Evolutionary conservation across 2,113 vertebrate genomes (phyloP).

Genomic region (Stictonetta naevosa): DNA sequence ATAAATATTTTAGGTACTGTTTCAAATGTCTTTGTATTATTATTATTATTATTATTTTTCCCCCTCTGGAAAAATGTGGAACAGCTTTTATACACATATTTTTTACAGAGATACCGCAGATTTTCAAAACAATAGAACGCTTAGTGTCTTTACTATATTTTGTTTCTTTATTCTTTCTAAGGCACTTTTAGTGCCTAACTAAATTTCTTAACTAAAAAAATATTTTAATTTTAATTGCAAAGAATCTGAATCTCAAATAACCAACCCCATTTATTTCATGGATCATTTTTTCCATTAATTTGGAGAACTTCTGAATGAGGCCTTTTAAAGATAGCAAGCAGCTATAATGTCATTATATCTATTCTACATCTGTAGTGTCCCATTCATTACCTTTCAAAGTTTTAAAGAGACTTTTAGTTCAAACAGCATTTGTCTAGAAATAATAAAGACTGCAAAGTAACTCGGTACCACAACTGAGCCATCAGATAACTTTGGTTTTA

Average conservation of each 20-base stretch:
- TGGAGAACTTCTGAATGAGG: not conserved
- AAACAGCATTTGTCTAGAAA: not conserved
- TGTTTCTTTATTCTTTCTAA: not conserved
- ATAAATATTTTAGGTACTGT: not conserved
- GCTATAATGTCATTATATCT: not conserved
- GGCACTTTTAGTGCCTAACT: not conserved
- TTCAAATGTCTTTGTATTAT: not conserved
- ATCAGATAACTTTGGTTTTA: not conserved
- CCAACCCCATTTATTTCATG: not conserved
- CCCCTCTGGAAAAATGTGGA: not conserved
- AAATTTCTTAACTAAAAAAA: not conserved
- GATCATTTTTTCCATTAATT: not conserved
- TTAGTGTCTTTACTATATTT: not conserved
- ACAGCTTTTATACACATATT: not conserved
- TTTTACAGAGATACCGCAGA: fast-evolving
- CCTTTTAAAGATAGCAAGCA: not conserved
- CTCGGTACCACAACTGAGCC: not conserved
- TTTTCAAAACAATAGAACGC: not conserved
- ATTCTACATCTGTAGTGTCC: not conserved
- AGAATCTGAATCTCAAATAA: not conserved
- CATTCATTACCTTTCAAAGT: not conserved
- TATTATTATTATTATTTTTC: not conserved
- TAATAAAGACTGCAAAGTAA: not conserved
- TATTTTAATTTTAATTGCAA: not conserved
- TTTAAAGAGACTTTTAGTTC: not conserved